phyloP scores from a whole-genome alignment of 2,888 invertebrate genomes.

The Argyra leucocephala region DNA sequence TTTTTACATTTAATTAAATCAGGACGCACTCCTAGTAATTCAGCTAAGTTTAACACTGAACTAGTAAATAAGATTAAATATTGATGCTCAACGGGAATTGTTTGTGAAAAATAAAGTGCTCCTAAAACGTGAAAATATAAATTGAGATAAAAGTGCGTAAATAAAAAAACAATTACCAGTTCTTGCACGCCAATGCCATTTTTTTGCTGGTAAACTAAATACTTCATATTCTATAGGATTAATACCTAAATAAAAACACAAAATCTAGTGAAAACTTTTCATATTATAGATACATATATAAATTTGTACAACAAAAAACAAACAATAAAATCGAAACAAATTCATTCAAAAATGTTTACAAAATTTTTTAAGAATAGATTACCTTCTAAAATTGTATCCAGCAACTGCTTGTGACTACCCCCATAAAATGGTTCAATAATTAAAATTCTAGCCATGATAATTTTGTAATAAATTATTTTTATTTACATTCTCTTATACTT shows the following conservation, averaged over 20 bases:
- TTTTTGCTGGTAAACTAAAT: conserved; percentile 55
- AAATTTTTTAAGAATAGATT: conserved; percentile 26
- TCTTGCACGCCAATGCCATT: conserved; percentile 70
- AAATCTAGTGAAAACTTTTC: too few species aligned
- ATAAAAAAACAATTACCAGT: too few species aligned
- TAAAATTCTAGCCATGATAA: conserved; percentile 33
- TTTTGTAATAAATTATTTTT: too few species aligned
- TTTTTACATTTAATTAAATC: conserved; percentile 53
- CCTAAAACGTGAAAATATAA: too few species aligned
- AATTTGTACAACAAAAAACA: conserved; percentile 19
- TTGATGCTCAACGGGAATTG: conserved; percentile 48
- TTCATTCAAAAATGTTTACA: not conserved
- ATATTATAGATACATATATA: conserved; percentile 10
- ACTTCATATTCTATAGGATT: conserved; percentile 41
- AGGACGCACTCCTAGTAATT: conserved; percentile 56
- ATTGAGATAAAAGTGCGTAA: too few species aligned
- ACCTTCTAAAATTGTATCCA: conserved; percentile 47
- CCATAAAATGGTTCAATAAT: conserved; percentile 63
- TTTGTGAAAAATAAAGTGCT: conserved; percentile 49
- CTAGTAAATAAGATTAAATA: conserved; percentile 55
- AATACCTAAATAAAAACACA: conserved; percentile 38
- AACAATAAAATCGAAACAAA: conserved; percentile 20
- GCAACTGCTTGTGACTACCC: conserved; percentile 60
- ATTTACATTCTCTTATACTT: too few species aligned
- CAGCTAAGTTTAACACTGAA: conserved; percentile 60